Percentiles rank a stretch among this genome's conserved stretches.
phyloP scores from a whole-genome alignment of 2,797 vertebrate genomes.

The Melanotaenia nigrans region DNA sequence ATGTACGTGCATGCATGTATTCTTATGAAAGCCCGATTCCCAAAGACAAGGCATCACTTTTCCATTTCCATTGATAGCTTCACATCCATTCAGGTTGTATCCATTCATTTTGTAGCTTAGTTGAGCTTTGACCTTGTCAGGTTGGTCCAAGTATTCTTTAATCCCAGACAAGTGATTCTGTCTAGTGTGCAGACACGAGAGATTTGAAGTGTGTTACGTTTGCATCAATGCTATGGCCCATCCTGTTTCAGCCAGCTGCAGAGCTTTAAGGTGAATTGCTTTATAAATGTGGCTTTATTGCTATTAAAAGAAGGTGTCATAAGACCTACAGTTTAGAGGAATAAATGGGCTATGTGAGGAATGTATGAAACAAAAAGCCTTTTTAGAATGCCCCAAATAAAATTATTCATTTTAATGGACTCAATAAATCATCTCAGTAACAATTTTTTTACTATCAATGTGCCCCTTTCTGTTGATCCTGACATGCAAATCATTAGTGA shows the following conservation, averaged over 20 bases:
- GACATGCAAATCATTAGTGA: constrained; percentile 7
- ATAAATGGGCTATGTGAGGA: not conserved
- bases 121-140: constrained; percentile 55
- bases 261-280: constrained; percentile 20
- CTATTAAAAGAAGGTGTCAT: too few relatives aligned
- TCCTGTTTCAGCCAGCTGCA: constrained; percentile 24
- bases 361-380: constrained; percentile 15
- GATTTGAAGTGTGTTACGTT: constrained; percentile 19
- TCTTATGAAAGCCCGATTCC: constrained; percentile 57
- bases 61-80: constrained; percentile 44
- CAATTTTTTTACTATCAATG: not conserved
- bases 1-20: not conserved
- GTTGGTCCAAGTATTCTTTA: constrained; percentile 43
- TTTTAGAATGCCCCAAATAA: constrained; percentile 13
- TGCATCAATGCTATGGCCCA: constrained; percentile 28
- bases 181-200: constrained; percentile 30
- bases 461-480: not conserved
- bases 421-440: not conserved
- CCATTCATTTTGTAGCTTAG: constrained; percentile 56
- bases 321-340: constrained; percentile 25
- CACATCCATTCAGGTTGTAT: constrained; percentile 50
- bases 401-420: too few relatives aligned
- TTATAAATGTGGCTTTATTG: too few relatives aligned
- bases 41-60: constrained; percentile 30
- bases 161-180: constrained; percentile 46